Evolutionary conservation across 2,113 vertebrate species (phyloP), one percentile per base, ranked within the genome.

Genomic region (Cebus imitator): DNA sequence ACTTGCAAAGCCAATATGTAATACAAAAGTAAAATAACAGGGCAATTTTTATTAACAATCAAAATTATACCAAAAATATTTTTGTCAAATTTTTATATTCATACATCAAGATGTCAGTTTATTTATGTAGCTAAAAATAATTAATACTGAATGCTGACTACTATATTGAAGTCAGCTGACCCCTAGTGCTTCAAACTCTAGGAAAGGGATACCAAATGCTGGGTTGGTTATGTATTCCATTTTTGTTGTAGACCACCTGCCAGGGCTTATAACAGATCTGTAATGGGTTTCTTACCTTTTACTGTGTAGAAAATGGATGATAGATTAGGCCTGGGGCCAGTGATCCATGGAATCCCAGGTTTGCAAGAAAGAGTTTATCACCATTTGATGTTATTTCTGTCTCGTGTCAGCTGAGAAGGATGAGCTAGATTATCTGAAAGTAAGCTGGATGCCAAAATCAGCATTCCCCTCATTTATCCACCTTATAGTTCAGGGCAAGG

Each of bases 301-400:
- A 98, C 98, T 98, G 97, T 98, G 96, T 96, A 97, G 97, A 98
- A 99, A 99, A 99, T 98, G 97, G 98, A 98, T 99, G 98, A 98
- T 99, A 99, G 98, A 99, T 99, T 98, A 98, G 97, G 96, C 97
- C 97, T 98, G 97, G 96, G 97, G 98, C 96, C 98, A 98, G 98
- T 90, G 98, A 99, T 98, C 98, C 95, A 25, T 98, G 98, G 97
- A 98, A 98, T 98, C 98, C 97, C 94, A 98, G 98, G 98, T 98
- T 98, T 98, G 94, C 94, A 95, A 97, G 97, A 98, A 98, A 96
- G 98, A 98, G 98, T 99, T 99, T 99, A 99, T 99, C 98, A 99
- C 95, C 97, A 97, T 99, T 98, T 99, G 99, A 99, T 99, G 97
- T 98, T 98, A 98, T 99, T 98, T 98, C 98, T 99, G 97, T 98